A percentile compares a stretch with the other conserved stretches of the same genome.
These are phyloP conservation scores for Carassius auratus DNA, from an alignment of 2,113 vertebrate genomes.

Conservation along the genomic window DNA sequence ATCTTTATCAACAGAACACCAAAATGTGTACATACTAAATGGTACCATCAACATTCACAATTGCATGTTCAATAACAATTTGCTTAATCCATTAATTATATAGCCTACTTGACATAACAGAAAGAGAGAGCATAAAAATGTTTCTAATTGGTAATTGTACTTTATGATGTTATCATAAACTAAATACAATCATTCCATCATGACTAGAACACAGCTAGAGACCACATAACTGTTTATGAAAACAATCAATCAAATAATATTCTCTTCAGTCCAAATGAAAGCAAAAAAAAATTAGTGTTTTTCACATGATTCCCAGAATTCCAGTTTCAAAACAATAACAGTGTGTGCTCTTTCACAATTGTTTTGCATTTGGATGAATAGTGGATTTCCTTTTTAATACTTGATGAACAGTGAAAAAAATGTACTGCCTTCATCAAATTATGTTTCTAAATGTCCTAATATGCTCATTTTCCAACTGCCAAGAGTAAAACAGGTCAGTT, in stretches of 20 bases:
- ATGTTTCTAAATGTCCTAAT: too few species aligned
- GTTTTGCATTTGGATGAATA: conserved; percentile 4
- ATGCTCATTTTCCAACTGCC: too few species aligned
- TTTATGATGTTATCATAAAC: background rate
- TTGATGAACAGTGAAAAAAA: too few species aligned
- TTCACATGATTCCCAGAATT: conserved; percentile 42
- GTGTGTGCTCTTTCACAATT: conserved; percentile 30
- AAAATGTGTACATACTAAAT: background rate
- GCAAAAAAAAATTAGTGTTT: background rate
- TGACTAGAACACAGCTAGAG: background rate
- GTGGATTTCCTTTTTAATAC: background rate
- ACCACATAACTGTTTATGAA: background rate
- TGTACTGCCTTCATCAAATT: too few species aligned
- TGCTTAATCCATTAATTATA: background rate
- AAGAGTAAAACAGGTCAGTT: too few species aligned
- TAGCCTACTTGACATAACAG: background rate
- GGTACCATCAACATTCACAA: background rate
- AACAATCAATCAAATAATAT: background rate
- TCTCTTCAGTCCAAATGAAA: background rate
- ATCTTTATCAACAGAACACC: background rate
- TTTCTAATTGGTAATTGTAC: background rate
- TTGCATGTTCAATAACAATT: background rate
- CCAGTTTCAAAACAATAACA: conserved; percentile 27
- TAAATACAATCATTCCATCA: background rate
- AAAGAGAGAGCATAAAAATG: background rate